Evolutionary conservation across 2,113 vertebrate genomes (phyloP).

Genomic region (Melanerpes aurifrons): DNA sequence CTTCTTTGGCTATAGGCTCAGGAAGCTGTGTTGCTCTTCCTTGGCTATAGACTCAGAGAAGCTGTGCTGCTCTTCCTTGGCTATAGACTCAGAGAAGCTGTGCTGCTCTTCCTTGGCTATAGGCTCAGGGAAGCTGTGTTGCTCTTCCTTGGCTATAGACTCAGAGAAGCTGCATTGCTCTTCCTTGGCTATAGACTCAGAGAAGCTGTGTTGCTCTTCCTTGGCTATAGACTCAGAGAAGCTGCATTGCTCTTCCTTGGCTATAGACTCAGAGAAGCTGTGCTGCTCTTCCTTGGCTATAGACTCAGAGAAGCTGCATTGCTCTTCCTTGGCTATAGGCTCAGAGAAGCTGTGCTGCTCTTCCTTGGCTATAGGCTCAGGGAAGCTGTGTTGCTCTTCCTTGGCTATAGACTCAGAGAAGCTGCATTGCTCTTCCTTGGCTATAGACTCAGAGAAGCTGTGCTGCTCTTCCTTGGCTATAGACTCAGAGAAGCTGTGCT

Average conservation of each 20-base stretch:
- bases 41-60: too few species aligned
- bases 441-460: too few species aligned
- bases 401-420: too few species aligned
- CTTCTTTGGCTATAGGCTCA: too few species aligned
- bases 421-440: too few species aligned
- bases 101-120: background rate
- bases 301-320: background rate
- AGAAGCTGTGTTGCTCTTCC: background rate
- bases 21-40: too few species aligned
- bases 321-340: background rate
- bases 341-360: background rate
- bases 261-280: background rate
- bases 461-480: background rate
- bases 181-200: background rate
- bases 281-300: background rate
- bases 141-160: background rate
- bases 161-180: background rate
- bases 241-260: conserved; percentile 7
- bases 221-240: background rate
- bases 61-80: too few species aligned
- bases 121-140: background rate
- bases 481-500: background rate
- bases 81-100: background rate
- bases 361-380: background rate
- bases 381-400: too few species aligned